Conservation (phyloP, 2,797 vertebrate species). For the Anguilla pacifica region DNA sequence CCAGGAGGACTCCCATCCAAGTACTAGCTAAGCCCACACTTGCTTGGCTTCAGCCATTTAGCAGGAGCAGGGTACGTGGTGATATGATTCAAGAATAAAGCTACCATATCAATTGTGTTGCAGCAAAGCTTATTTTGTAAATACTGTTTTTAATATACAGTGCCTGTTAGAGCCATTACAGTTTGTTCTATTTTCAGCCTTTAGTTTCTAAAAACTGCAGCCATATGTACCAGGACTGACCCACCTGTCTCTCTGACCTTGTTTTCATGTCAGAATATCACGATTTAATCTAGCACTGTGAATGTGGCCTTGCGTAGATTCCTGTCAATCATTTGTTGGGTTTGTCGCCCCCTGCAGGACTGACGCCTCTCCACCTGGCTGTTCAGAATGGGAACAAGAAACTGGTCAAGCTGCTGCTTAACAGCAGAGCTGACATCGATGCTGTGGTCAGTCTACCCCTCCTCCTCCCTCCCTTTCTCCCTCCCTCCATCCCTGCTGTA, state of each 20-base stretch:
- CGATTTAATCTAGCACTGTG: not conserved
- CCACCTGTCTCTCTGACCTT: not conserved
- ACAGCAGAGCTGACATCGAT: conserved; percentile 81
- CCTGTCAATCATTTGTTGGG: not conserved
- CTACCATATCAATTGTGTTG: not conserved
- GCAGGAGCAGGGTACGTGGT: too few relatives aligned
- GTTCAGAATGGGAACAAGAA: conserved; percentile 73
- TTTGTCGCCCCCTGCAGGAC: conserved; percentile 65
- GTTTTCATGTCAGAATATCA: not conserved
- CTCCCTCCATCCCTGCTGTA: not conserved
- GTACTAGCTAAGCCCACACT: too few relatives aligned
- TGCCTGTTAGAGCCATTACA: not conserved
- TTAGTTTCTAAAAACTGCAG: not conserved
- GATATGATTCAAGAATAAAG: too few relatives aligned
- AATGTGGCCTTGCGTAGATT: not conserved
- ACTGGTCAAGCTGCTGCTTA: conserved; percentile 71
- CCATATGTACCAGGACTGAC: too few relatives aligned
- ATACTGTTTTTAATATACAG: not conserved
- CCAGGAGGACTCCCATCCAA: too few relatives aligned
- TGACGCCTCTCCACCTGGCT: conserved; percentile 84
- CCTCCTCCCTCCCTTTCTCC: not conserved
- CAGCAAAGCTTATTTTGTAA: not conserved
- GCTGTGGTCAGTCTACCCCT: conserved; percentile 74
- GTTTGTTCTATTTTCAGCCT: not conserved
- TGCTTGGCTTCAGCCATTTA: too few relatives aligned